Conservation (phyloP, 2,888 invertebrate genomes). For the Aplocera efformata region DNA sequence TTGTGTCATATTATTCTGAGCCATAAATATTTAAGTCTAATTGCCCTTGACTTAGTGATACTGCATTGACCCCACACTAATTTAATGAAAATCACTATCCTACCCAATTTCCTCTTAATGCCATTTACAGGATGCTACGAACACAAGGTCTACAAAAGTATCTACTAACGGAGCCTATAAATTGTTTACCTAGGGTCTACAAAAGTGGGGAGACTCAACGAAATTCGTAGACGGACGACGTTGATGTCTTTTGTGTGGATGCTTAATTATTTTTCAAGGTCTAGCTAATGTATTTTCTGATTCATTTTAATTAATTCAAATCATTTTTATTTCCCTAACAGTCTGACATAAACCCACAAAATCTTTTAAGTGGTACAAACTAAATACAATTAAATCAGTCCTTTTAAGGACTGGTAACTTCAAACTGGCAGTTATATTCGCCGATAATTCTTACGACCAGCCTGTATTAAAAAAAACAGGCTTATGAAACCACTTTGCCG, state of each 20-base stretch:
- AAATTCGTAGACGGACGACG: slow-evolving; percentile 8
- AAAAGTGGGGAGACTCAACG: slow-evolving; percentile 1
- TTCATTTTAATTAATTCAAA: neutral
- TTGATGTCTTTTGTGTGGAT: slow-evolving; percentile 12
- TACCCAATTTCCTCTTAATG: neutral
- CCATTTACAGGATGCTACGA: too few relatives aligned
- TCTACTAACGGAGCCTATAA: neutral
- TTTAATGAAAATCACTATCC: neutral
- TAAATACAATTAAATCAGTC: too few relatives aligned
- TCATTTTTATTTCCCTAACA: too few relatives aligned
- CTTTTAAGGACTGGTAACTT: too few relatives aligned
- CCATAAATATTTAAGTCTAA: neutral
- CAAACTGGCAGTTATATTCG: too few relatives aligned
- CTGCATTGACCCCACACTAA: neutral
- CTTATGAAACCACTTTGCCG: too few relatives aligned
- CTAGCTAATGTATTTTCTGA: neutral
- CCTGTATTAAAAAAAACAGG: too few relatives aligned
- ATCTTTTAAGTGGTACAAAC: too few relatives aligned
- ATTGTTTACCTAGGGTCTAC: neutral
- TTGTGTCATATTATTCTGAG: too few relatives aligned
- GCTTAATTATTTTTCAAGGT: neutral
- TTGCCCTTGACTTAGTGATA: slow-evolving; percentile 7
- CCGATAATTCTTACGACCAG: too few relatives aligned
- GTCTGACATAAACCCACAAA: too few relatives aligned
- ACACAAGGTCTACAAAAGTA: neutral